These are phyloP conservation scores for Stegostoma tigrinum DNA, from an alignment of 2,113 vertebrate species.

Conservation along the genomic window DNA sequence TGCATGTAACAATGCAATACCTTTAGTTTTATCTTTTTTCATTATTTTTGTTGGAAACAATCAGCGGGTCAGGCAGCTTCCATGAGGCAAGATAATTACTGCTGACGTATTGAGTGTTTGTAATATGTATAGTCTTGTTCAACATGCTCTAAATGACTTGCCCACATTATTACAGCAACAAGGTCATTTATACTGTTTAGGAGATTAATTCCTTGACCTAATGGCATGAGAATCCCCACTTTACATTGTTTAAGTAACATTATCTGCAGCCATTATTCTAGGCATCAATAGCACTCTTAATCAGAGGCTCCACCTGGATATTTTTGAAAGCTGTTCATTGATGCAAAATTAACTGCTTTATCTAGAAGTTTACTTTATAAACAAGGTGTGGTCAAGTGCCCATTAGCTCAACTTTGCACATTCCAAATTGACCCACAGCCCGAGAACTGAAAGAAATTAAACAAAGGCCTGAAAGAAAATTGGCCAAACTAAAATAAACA, in stretches of 20 bases:
- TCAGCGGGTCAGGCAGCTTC: background rate
- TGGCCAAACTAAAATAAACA: no score
- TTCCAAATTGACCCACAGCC: no score
- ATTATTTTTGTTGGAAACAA: background rate
- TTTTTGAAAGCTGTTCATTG: background rate
- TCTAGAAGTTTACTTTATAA: background rate
- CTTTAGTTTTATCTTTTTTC: no score
- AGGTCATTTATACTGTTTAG: background rate
- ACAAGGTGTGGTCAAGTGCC: background rate
- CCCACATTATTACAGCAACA: background rate
- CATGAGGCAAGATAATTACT: background rate
- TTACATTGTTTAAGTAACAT: background rate
- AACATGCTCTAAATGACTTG: background rate
- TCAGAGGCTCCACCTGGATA: background rate
- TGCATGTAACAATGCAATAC: no score
- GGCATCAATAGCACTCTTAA: background rate
- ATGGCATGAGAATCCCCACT: background rate
- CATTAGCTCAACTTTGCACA: no score
- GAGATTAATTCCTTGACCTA: background rate
- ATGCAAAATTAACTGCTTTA: background rate
- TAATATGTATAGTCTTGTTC: background rate
- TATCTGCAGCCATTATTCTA: background rate
- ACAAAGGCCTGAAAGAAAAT: no score
- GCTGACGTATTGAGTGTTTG: background rate
- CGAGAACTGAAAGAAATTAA: no score